Percentiles rank a stretch among this genome's conserved stretches.
phyloP scores from a whole-genome alignment of 2,113 vertebrate species.

The Mixornis gularis region DNA sequence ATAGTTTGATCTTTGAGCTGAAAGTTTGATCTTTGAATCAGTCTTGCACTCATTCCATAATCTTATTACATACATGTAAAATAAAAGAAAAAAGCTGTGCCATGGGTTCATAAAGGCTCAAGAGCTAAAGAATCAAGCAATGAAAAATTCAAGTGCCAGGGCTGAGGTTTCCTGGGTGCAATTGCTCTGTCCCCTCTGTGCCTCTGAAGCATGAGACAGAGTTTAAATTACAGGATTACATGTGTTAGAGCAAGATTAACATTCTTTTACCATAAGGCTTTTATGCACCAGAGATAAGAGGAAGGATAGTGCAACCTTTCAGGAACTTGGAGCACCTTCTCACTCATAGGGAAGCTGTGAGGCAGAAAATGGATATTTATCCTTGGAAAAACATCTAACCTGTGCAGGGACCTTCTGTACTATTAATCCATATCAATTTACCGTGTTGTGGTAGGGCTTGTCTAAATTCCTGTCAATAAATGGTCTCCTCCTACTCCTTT shows the following conservation, averaged over 20 bases:
- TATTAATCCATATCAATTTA: background rate
- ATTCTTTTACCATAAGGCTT: background rate
- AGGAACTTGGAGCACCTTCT: background rate
- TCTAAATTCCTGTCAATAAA: conserved; percentile 26
- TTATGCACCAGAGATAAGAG: background rate
- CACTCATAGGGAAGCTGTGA: background rate
- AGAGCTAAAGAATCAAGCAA: background rate
- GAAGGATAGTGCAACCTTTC: background rate
- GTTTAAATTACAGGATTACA: background rate
- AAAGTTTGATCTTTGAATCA: background rate
- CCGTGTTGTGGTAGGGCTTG: background rate
- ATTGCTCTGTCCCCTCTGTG: background rate
- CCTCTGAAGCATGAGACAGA: background rate
- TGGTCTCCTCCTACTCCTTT: conserved; percentile 2
- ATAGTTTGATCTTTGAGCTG: background rate
- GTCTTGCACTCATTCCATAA: background rate
- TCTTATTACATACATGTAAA: background rate
- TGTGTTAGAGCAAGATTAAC: background rate
- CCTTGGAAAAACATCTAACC: background rate
- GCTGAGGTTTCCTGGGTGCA: background rate
- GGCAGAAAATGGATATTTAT: background rate
- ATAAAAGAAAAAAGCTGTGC: background rate
- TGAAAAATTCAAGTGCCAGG: background rate
- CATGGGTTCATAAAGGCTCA: background rate
- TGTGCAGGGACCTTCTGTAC: background rate